phyloP scores from a whole-genome alignment of 1,140 invertebrate species.

The Patella vulgata region DNA sequence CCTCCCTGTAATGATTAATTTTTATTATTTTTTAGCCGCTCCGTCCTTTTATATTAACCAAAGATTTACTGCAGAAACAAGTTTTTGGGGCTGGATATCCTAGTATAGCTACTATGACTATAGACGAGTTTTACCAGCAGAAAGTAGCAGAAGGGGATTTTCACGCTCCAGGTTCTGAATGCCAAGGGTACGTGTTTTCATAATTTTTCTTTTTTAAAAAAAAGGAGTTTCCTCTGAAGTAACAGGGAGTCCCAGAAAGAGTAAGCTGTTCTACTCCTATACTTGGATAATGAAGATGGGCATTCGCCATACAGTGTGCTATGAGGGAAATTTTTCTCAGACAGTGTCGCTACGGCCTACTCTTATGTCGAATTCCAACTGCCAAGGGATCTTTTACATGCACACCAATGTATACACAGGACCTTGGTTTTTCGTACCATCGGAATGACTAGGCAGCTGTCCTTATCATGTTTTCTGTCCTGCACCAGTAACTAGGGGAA shows the following conservation, averaged over 20 bases:
- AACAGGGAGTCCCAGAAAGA: background rate
- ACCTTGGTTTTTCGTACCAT: too few species aligned
- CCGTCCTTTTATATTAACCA: conserved; percentile 94
- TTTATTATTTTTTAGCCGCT: conserved; percentile 68
- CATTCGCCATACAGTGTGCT: too few species aligned
- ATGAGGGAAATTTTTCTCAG: too few species aligned
- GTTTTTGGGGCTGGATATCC: conserved; percentile 96
- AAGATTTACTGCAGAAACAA: conserved; percentile 87
- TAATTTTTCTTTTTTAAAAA: background rate
- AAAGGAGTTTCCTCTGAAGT: background rate
- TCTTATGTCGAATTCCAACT: too few species aligned
- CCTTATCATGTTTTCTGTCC: too few species aligned
- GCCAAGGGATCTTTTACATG: too few species aligned
- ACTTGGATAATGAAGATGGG: too few species aligned
- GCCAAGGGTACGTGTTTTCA: conserved; percentile 31
- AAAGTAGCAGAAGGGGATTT: conserved; percentile 67
- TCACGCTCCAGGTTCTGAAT: conserved; percentile 20
- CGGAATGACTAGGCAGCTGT: too few species aligned
- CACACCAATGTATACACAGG: too few species aligned
- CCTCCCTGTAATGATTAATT: too few species aligned
- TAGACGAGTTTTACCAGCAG: conserved; percentile 96
- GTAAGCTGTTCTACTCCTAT: background rate
- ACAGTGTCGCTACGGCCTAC: too few species aligned
- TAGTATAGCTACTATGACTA: conserved; percentile 87
- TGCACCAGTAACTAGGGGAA: too few species aligned